These are phyloP conservation scores for Eupeodes latifasciatus DNA, from an alignment of 2,888 invertebrate species.

Conservation along the genomic window DNA sequence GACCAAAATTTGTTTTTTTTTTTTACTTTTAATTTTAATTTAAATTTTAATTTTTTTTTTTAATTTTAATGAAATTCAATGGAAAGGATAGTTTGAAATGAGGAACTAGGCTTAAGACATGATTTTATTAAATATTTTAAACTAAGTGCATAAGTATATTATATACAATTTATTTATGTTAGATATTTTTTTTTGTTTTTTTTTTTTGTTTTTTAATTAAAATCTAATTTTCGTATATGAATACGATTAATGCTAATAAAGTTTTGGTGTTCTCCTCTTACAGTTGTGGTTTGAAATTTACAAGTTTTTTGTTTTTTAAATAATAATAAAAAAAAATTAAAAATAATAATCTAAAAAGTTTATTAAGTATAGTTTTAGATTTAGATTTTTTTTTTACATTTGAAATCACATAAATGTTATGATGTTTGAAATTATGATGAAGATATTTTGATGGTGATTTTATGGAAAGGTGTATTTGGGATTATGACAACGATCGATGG, in stretches of 20 bases:
- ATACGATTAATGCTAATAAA: conserved; percentile 51
- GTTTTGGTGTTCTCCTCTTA: conserved; percentile 76
- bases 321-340: not conserved
- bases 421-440: conserved; percentile 32
- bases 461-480: conserved; percentile 62
- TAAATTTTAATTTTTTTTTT: conserved; percentile 18
- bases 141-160: conserved; percentile 48
- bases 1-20: conserved; percentile 55
- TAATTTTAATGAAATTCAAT: conserved; percentile 4
- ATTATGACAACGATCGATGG: conserved; percentile 3
- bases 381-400: conserved; percentile 5
- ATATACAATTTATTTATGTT: conserved; percentile 33
- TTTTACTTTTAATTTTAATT: conserved; percentile 52
- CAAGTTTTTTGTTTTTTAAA: conserved; percentile 61
- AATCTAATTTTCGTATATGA: conserved; percentile 19
- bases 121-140: not conserved
- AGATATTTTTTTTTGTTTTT: conserved; percentile 1
- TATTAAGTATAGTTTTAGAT: not conserved
- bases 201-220: conserved; percentile 14
- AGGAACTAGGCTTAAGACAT: conserved; percentile 16
- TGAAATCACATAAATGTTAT: not conserved
- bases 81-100: conserved; percentile 30
- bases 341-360: not conserved
- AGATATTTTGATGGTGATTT: conserved; percentile 58
- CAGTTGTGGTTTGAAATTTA: conserved; percentile 76